phyloP scores from a whole-genome alignment of 1,140 invertebrate species.

The Platyscapa corneri region DNA sequence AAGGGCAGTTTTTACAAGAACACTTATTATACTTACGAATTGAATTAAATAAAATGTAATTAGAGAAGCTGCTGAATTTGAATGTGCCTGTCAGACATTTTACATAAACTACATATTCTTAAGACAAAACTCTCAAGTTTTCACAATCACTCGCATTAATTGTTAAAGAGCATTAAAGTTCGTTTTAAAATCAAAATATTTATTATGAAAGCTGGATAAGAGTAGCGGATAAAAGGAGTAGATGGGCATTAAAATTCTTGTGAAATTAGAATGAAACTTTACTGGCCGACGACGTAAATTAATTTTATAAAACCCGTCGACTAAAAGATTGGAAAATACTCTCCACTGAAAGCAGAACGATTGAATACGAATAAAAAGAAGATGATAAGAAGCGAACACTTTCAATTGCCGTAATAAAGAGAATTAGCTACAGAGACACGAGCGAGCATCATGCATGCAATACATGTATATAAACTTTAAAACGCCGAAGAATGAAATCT shows the following conservation, averaged over 20 bases:
- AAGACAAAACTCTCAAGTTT: too few species aligned
- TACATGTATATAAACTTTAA: background rate
- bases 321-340: background rate
- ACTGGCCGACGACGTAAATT: background rate
- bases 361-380: background rate
- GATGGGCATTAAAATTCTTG: background rate
- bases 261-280: background rate
- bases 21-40: too few species aligned
- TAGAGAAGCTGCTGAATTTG: too few species aligned
- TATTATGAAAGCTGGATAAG: background rate
- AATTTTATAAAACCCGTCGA: background rate
- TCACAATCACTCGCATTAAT: too few species aligned
- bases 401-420: conserved; percentile 17
- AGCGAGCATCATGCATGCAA: background rate
- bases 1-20: too few species aligned
- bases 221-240: background rate
- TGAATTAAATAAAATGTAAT: too few species aligned
- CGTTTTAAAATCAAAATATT: background rate
- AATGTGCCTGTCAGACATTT: too few species aligned
- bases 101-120: too few species aligned
- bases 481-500: background rate
- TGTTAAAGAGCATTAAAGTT: too few species aligned
- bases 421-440: background rate
- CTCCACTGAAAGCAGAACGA: background rate
- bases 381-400: background rate